These are phyloP conservation scores for Rhinatrema bivittatum DNA, from an alignment of 2,797 vertebrate genomes.

Conservation along the genomic window DNA sequence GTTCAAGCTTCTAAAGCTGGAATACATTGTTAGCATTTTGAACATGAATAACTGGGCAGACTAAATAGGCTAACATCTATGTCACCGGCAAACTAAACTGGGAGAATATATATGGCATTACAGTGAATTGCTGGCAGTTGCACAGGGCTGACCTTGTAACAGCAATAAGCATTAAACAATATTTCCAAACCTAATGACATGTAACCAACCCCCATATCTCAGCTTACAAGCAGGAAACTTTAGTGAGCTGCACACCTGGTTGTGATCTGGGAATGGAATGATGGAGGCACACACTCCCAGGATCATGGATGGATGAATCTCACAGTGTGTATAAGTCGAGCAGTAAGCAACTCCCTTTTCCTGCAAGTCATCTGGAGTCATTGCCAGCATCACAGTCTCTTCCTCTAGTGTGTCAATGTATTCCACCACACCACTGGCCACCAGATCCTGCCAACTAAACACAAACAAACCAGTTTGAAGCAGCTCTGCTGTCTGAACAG, in stretches of 20 bases:
- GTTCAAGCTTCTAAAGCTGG: too few relatives aligned
- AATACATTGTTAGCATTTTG: too few relatives aligned
- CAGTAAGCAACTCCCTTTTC: constrained; percentile 97
- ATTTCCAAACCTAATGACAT: too few relatives aligned
- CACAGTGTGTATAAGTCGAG: constrained; percentile 94
- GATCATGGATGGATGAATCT: constrained; percentile 98
- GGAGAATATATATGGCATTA: too few relatives aligned
- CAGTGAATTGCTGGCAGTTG: too few relatives aligned
- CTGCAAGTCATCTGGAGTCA: constrained; percentile 96
- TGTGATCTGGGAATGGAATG: constrained; percentile 96
- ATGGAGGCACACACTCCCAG: constrained; percentile 96
- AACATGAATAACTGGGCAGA: too few relatives aligned
- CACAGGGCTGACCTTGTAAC: too few relatives aligned
- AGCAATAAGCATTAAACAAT: too few relatives aligned
- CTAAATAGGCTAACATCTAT: too few relatives aligned
- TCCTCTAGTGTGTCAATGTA: constrained; percentile 97
- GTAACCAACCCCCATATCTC: neutral
- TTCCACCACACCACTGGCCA: constrained; percentile 94
- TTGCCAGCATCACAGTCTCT: constrained; percentile 96
- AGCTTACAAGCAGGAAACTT: neutral
- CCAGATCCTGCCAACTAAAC: constrained; percentile 92
- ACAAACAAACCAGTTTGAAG: neutral
- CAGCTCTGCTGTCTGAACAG: too few relatives aligned
- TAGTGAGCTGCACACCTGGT: constrained; percentile 70
- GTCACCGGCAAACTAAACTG: too few relatives aligned